Percentiles rank a stretch among this genome's conserved stretches.
phyloP scores from a whole-genome alignment of 2,888 invertebrate genomes.

The Macrophya alboannulata region DNA sequence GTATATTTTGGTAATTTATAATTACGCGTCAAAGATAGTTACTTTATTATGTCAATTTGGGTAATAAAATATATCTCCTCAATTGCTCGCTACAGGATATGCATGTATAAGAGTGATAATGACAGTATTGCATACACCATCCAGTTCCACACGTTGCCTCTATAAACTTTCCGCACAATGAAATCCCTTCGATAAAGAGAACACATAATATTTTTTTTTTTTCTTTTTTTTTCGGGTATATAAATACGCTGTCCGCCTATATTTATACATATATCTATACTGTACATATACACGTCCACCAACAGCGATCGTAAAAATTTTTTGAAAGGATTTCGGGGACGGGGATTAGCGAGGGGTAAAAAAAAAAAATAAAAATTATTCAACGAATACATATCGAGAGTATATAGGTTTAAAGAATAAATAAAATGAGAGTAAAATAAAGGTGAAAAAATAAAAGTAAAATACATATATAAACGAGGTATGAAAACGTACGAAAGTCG shows the following conservation, averaged over 20 bases:
- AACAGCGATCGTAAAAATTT: slow-evolving; percentile 34
- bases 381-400: slow-evolving; percentile 2
- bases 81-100: background rate
- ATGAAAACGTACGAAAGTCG: slow-evolving; percentile 17
- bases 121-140: background rate
- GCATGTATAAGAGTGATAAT: slow-evolving; percentile 41
- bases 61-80: slow-evolving; percentile 60
- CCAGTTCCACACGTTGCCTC: background rate
- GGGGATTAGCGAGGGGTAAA: background rate
- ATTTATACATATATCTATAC: background rate
- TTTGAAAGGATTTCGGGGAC: background rate
- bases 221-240: background rate
- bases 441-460: background rate
- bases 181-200: slow-evolving; percentile 13
- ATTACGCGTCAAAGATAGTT: slow-evolving; percentile 64
- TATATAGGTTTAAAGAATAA: background rate
- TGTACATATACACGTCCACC: background rate
- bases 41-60: slow-evolving; percentile 63
- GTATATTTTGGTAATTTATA: slow-evolving; percentile 65
- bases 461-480: background rate
- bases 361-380: background rate
- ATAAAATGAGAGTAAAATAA: slow-evolving; percentile 4
- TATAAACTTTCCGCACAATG: background rate
- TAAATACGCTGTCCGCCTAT: slow-evolving; percentile 2
- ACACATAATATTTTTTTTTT: background rate